Evolutionary conservation across 2,888 invertebrate genomes (phyloP), one percentile per base, ranked within the genome.

Genomic region (Glyphotaelius pellucidus): DNA sequence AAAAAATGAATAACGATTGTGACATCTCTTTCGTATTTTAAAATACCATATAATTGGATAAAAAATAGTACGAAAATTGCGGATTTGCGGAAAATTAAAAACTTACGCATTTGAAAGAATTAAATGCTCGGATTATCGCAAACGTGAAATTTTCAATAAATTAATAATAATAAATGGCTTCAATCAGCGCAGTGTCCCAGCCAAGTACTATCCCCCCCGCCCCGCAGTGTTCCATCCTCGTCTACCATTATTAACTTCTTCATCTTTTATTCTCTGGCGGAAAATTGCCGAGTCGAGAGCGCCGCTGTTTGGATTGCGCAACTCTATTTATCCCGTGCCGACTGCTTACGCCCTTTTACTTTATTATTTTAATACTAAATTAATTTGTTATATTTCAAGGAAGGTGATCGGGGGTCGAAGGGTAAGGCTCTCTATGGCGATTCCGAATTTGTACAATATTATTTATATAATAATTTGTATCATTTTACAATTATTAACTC

Each of bases 201-300:
- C 80, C 85, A 31, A 42, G 31, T 47, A 47, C 47, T 79, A 32
- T 83, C 42, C 86, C 86, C 52, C 91, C 52, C 35, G 4, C 80
- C 91, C 91, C 91, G 79, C 90, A 90, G 91, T 92, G 92, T 92
- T 90, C 90, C 86, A 87, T 87, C 90, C 91, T 92, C 92, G 90
- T 92, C 93, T 91, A 91, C 92, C 93, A 92, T 92, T 93, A 93
- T 93, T 93, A 93, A 92, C 92, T 93, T 93, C 93, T 93, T 92
- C 93, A 93, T 93, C 93, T 93, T 93, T 93, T 93, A 93, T 93
- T 93, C 93, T 90, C 90, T 90, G 93, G 90, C 91, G 92, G 93
- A 93, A 93, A 93, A 93, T 93, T 93, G 93, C 92, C 90, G 93
- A 92, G 92, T 93, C 91, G 92, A 93, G 93, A 87, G 91, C 93